Evolutionary conservation across 2,888 invertebrate species (phyloP), one percentile per base, ranked within the genome.

Genomic region (Apeira syringaria): DNA sequence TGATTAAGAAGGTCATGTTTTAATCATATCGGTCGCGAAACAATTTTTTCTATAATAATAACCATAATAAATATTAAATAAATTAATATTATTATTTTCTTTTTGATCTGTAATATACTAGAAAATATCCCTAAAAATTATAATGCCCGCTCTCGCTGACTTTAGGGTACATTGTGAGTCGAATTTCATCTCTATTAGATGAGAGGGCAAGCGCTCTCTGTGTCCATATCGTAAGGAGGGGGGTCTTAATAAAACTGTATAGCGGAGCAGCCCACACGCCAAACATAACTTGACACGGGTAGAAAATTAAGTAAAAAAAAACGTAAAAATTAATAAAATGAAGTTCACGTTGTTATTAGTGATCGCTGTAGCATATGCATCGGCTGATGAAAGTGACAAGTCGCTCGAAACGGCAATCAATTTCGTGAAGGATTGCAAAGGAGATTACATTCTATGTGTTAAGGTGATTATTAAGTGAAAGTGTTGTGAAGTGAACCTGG

Each of bases 401-500:
- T 84, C 87, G 27, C 75, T 94, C 69, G 92, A 92, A 56, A 92
- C 92, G 26, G 94, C 94, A 5, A 84, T 94, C 45, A 91, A 91
- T 69, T 93, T 94, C 75, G 87, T 95, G 50, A 92, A 94, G 85
- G 93, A 93, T 66, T 95, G 95, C 79, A 89, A 91, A 60, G 93
- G 92, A 64, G 93, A 94, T 61, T 91, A 94, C 78, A 84, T 92
- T 51, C 73, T 93, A 62, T 95, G 95, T 88, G 90, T 95, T 64
- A 95, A 95, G 93, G 95, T 95, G 67, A 88, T 87, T 85, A 79
- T 66, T 8, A 63, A 79, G 86, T 84, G 87, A 86, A 85, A 88
- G 86, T 86, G 88, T 47, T 40, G 61, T 68, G 65, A 38, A 50
- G 52, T 59, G 61, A 42, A 59, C 48, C 47, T 44, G 57, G 42